Percentiles rank a stretch among this genome's conserved stretches.
Conservation (phyloP, 2,797 vertebrate genomes). For the Pangasius mekongensis region DNA sequence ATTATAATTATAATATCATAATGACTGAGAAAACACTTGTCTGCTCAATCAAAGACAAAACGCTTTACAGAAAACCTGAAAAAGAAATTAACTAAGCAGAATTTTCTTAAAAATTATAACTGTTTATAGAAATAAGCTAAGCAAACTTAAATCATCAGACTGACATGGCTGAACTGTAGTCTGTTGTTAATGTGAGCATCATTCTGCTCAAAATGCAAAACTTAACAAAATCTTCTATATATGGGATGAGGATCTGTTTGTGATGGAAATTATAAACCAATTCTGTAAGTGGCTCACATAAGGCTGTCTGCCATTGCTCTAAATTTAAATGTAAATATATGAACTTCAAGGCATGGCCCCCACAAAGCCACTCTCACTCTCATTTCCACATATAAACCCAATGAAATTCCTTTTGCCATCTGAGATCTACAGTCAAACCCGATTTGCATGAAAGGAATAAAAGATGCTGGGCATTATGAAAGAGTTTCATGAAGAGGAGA, state of each 20-base stretch:
- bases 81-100: no score
- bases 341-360: neutral
- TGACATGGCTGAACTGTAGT: neutral
- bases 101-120: neutral
- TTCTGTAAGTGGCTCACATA: neutral
- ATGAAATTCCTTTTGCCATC: neutral
- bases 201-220: neutral
- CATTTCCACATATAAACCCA: neutral
- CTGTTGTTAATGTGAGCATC: neutral
- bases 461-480: neutral
- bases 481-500: neutral
- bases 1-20: neutral
- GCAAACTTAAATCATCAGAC: neutral
- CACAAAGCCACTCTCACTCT: neutral
- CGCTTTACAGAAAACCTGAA: no score
- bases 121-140: neutral
- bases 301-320: neutral
- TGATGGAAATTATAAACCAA: neutral
- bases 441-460: constrained; percentile 8
- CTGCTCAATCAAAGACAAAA: no score
- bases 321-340: neutral
- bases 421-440: neutral
- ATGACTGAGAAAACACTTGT: neutral
- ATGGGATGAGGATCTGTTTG: neutral
- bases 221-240: no score